A percentile compares a stretch with the other conserved stretches of the same genome.
Conservation (phyloP, 2,888 invertebrate species). For the Leucoma salicis region DNA sequence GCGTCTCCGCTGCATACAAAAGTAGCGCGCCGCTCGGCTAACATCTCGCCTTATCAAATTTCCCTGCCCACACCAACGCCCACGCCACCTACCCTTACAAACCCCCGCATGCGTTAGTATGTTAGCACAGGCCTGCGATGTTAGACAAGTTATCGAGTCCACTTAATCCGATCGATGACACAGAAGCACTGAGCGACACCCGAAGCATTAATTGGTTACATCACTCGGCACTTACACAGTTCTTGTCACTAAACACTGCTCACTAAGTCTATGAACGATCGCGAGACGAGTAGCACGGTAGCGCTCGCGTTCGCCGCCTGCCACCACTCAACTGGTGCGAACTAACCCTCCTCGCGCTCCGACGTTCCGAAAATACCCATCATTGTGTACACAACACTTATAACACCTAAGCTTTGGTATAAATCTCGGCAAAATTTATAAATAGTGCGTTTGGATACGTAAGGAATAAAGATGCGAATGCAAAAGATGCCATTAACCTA, state of each 20-base stretch:
- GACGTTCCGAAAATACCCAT: slow-evolving; percentile 70
- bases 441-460: slow-evolving; percentile 48
- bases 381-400: slow-evolving; percentile 79
- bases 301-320: slow-evolving; percentile 54
- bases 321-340: slow-evolving; percentile 57
- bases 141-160: slow-evolving; percentile 48
- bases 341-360: slow-evolving; percentile 50
- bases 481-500: slow-evolving; percentile 41
- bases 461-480: slow-evolving; percentile 36
- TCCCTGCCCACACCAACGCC: slow-evolving; percentile 69
- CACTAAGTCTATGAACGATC: slow-evolving; percentile 39
- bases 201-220: slow-evolving; percentile 53
- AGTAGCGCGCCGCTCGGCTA: slow-evolving; percentile 58
- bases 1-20: slow-evolving; percentile 72
- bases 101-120: slow-evolving; percentile 69
- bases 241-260: slow-evolving; percentile 47
- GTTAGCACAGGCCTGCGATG: slow-evolving; percentile 64
- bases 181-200: slow-evolving; percentile 61
- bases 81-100: slow-evolving; percentile 49
- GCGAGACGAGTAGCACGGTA: slow-evolving; percentile 39
- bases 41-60: slow-evolving; percentile 78
- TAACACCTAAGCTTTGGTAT: slow-evolving; percentile 67
- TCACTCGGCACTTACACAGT: slow-evolving; percentile 71
- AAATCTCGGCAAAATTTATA: slow-evolving; percentile 64
- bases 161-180: slow-evolving; percentile 51